Conservation (phyloP, 1,140 invertebrate genomes). For the Zophobas atratus region DNA sequence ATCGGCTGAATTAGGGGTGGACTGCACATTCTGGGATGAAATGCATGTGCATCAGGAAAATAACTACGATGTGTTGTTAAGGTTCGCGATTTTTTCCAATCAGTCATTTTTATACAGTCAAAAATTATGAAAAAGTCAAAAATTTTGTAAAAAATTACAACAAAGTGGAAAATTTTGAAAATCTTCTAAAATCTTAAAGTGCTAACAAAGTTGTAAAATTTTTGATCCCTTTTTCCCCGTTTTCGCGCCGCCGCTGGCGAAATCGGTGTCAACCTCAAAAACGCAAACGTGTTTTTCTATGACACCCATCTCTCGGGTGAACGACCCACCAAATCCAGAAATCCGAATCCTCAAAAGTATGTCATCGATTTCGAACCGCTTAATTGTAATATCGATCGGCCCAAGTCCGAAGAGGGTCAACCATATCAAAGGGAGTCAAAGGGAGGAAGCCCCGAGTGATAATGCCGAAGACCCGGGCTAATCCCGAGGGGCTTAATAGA, state of each 20-base stretch:
- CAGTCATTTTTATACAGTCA: too few species aligned
- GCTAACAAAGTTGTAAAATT: too few species aligned
- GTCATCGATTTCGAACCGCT: slow-evolving; percentile 32
- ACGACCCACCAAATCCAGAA: slow-evolving; percentile 4
- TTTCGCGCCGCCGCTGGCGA: not conserved
- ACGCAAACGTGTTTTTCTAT: slow-evolving; percentile 43
- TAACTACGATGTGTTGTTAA: too few species aligned
- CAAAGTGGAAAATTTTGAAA: too few species aligned
- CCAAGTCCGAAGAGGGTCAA: slow-evolving; percentile 24
- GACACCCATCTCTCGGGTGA: slow-evolving; percentile 22
- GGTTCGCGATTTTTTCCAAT: too few species aligned
- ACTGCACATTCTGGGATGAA: too few species aligned
- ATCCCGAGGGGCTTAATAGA: slow-evolving; percentile 28
- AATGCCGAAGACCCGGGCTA: slow-evolving; percentile 21
- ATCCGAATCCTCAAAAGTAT: slow-evolving; percentile 11
- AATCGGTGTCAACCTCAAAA: slow-evolving; percentile 44
- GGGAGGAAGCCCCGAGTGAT: slow-evolving; percentile 24
- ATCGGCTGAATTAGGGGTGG: not conserved
- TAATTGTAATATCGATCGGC: slow-evolving; percentile 38
- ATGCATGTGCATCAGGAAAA: too few species aligned
- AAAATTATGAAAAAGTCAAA: too few species aligned
- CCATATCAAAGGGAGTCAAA: slow-evolving; percentile 2
- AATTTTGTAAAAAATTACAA: too few species aligned
- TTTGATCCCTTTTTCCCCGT: too few species aligned
- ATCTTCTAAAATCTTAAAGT: too few species aligned